Base-by-base conservation (phyloP, 2,113 vertebrate species). In the Pholis gunnellus region DNA sequence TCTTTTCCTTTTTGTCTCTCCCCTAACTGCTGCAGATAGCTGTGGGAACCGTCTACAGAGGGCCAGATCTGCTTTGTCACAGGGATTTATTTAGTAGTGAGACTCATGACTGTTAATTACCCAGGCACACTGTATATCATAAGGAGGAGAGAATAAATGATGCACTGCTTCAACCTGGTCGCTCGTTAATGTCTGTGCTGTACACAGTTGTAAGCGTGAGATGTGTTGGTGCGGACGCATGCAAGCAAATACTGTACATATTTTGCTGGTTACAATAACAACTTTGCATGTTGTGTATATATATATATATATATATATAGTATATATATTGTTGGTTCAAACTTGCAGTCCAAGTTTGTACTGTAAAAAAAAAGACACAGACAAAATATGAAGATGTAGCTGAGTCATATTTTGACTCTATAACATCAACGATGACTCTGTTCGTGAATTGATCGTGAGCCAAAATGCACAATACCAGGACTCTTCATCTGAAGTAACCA, bases 21-120 rank as follows among this genome's bases (percentile, higher is more conserved):
- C 44, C 44, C 57, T 79, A 87, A 83, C 81, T 88, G 84, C 83
- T 80, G 57, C 72, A 66, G 74, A 64, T n/a, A 89, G 54, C 80
- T 87, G 81, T 93, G 90, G 93, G 93, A 94, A 93, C 90, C 85
- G 72, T 78, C 80, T 22, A 82, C 11, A 34, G 65, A 85, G 52
- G 72, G 74, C 67, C 72, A 82, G 88, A 87, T 83, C 83, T 87
- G 85, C 85, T 91, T 92, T 91, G 81, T 92, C 91, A 86, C 85
- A 85, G 76, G 64, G 81, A 88, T 89, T 91, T 85, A 79, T 90
- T 71, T 78, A 65, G 71, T 71, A 77, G 54, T 22, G 67, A 82
- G 67, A 89, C 79, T 82, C 82, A 80, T 86, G 90, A 79, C 82
- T 81, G 87, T 79, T 89, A 92, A 87, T 90, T 87, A 88, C 57